Percentiles rank a stretch among this genome's conserved stretches.
These are phyloP conservation scores for Glareola pratincola DNA, from an alignment of 2,113 vertebrate species.

Conservation along the genomic window DNA sequence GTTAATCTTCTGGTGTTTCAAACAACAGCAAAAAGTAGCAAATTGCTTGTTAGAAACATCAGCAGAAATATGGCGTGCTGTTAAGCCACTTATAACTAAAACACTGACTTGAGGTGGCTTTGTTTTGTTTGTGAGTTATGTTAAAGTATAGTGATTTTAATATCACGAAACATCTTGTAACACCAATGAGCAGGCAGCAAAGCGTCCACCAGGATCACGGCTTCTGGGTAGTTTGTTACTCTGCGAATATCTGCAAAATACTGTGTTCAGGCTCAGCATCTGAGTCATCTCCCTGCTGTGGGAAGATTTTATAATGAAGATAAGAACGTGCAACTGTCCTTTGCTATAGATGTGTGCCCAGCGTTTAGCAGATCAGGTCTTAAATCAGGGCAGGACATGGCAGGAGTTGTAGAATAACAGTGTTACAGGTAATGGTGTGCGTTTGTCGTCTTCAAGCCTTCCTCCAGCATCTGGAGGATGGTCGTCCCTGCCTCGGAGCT, in stretches of 20 bases:
- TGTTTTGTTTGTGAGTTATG: not conserved
- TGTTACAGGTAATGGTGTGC: not conserved
- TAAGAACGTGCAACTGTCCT: not conserved
- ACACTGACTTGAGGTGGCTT: not conserved
- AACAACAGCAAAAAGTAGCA: not conserved
- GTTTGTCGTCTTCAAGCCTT: not conserved
- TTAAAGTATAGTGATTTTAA: not conserved
- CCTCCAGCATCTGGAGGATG: not conserved
- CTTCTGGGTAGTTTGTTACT: not conserved
- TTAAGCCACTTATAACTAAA: not conserved
- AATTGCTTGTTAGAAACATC: not conserved
- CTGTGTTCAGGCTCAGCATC: not conserved
- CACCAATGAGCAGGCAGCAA: not conserved
- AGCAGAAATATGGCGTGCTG: not conserved
- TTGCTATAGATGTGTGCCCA: not conserved
- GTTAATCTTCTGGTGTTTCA: constrained; percentile 33
- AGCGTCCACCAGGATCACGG: not conserved
- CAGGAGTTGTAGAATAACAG: not conserved
- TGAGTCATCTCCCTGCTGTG: not conserved
- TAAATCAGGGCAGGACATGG: not conserved
- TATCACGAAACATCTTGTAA: not conserved
- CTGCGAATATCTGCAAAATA: not conserved
- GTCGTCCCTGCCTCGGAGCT: not conserved
- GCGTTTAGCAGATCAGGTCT: not conserved
- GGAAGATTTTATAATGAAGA: not conserved